Percentiles rank a stretch among this genome's conserved stretches.
phyloP scores from a whole-genome alignment of 2,888 invertebrate species.

The Drosophila neonasuta region DNA sequence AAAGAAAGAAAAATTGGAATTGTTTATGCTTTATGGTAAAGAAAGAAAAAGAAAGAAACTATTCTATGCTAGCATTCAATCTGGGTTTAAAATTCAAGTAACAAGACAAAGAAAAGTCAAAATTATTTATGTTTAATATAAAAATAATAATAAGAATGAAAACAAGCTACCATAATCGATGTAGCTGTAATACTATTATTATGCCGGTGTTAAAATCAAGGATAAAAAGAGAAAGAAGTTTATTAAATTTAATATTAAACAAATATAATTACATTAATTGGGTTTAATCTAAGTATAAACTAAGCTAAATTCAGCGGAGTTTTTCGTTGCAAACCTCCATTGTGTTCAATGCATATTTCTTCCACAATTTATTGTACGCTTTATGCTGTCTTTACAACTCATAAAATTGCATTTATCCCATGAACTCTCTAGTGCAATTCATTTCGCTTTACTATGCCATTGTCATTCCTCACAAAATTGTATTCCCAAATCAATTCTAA shows the following conservation, averaged over 20 bases:
- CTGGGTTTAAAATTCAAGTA: background rate
- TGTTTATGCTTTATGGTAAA: no score
- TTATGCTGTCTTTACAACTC: slow-evolving; percentile 4
- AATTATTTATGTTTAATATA: no score
- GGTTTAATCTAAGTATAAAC: no score
- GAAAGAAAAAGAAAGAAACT: no score
- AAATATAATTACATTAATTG: no score
- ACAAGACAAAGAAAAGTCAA: background rate
- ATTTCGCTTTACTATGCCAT: background rate
- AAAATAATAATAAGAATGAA: no score
- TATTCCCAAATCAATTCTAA: slow-evolving; percentile 29
- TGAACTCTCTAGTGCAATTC: slow-evolving; percentile 5
- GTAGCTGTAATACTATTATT: no score
- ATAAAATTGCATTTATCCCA: slow-evolving; percentile 15
- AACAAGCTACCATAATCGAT: no score
- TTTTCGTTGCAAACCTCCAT: background rate
- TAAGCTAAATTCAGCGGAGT: no score
- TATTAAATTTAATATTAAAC: no score
- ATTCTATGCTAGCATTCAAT: background rate
- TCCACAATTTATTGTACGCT: background rate
- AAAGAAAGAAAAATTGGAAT: background rate
- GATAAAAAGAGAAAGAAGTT: no score
- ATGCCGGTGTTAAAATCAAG: no score
- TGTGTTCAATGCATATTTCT: slow-evolving; percentile 3
- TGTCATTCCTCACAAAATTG: slow-evolving; percentile 11